Evolutionary conservation across 2,888 invertebrate species (phyloP), one percentile per base, ranked within the genome.

Genomic region (Eupithecia insigniata): DNA sequence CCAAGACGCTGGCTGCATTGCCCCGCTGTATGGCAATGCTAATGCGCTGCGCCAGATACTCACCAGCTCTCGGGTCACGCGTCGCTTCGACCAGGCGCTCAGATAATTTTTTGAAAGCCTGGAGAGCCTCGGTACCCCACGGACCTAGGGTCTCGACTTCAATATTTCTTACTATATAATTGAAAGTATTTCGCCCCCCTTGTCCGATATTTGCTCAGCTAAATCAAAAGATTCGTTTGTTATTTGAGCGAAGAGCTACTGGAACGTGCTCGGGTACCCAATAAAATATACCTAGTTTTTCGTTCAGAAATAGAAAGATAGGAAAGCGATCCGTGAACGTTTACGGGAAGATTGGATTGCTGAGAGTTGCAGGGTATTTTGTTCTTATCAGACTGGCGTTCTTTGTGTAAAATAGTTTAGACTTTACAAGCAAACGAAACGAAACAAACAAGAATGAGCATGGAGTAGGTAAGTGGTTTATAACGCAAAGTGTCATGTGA

Each of bases 261-360:
- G 60, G 60, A 68, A 76, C 74, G 77, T 77, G 72, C 72, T 64
- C 34, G 43, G 60, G 68, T 43, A 75, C 61, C 67, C 72, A 76
- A 77, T 78, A 78, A 78, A 78, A 77, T 62, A 73, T 67, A 58
- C 51, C 26, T 58, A 72, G 70, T 71, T 78, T 69, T n/a, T 46
- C 43, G 32, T 16, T 26, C 34, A 72, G 61, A 71, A 71, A 77
- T 74, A 78, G 67, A 76, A 76, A 74, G 76, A 75, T 72, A 76
- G 69, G 46, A 70, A 69, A 66, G 62, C 58, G 74, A 67, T 71
- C 60, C 58, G 68, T 64, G 66, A 66, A 69, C 62, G 67, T 70
- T 58, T 67, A 67, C 43, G 43, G 60, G 69, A 58, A 22, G 72
- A 72, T 77, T 77, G 75, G 68, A 69, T 69, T 18, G 62, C 34